Evolutionary conservation across 2,797 vertebrate species (phyloP).

Genomic region (Coilia nasus): DNA sequence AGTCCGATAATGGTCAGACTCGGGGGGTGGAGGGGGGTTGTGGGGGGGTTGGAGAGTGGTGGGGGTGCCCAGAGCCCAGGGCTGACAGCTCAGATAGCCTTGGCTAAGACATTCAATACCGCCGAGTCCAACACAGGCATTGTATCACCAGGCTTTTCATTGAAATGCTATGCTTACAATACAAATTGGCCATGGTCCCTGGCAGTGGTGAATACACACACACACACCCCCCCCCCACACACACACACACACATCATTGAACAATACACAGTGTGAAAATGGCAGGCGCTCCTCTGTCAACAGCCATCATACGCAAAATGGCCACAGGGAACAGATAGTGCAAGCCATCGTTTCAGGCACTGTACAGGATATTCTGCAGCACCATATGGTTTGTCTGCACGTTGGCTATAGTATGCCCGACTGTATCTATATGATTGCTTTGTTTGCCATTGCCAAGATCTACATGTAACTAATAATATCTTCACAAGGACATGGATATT

Average conservation of each 20-base stretch:
- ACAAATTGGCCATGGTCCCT: background rate
- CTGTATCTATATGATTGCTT: background rate
- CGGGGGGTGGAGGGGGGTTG: background rate
- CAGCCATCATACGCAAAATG: background rate
- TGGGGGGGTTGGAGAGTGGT: background rate
- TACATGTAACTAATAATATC: background rate
- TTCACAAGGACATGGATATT: background rate
- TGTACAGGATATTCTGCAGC: background rate
- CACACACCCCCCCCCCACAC: constrained; percentile 20
- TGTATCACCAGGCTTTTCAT: background rate
- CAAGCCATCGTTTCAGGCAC: background rate
- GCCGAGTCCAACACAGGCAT: background rate
- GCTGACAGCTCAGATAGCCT: background rate
- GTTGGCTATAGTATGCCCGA: background rate
- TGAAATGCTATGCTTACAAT: constrained; percentile 11
- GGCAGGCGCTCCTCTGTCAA: background rate
- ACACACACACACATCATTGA: background rate
- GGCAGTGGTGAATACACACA: constrained; percentile 24
- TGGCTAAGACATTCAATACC: constrained; percentile 13
- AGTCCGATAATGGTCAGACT: too few relatives aligned
- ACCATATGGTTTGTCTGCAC: background rate
- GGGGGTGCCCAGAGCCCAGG: background rate
- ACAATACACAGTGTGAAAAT: background rate
- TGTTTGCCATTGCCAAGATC: background rate
- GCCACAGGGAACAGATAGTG: background rate